Conservation (phyloP, 1,140 invertebrate species). For the Propsilocerus akamusi region DNA sequence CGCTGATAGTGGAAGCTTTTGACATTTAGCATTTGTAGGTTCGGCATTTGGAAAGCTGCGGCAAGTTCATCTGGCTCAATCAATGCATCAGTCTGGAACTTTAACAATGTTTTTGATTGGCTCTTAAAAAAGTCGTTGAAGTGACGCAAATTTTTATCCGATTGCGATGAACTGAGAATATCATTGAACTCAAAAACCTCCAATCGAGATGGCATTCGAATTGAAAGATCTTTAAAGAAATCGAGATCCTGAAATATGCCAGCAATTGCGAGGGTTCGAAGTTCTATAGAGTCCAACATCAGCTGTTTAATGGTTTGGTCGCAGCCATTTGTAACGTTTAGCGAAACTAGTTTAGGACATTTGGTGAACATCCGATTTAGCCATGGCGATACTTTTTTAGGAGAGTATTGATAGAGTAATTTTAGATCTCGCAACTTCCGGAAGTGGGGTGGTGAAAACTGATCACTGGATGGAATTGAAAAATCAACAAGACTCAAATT, state of each 20-base stretch:
- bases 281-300: background rate
- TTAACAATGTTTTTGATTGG: background rate
- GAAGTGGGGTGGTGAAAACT: too few species aligned
- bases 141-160: background rate
- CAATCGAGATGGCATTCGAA: background rate
- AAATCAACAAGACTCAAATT: background rate
- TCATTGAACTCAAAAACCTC: background rate
- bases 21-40: background rate
- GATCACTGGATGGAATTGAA: too few species aligned
- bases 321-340: background rate
- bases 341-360: background rate
- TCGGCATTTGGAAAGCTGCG: background rate
- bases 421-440: too few species aligned
- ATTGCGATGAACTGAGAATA: background rate
- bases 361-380: background rate
- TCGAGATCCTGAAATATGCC: background rate
- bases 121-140: background rate
- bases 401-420: background rate
- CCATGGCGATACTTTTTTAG: background rate
- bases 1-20: background rate
- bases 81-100: background rate
- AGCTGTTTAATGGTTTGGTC: background rate
- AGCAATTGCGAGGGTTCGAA: background rate
- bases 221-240: background rate
- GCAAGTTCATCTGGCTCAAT: background rate